phyloP scores from a whole-genome alignment of 2,888 invertebrate species.

The Fissipunctia ypsillon region DNA sequence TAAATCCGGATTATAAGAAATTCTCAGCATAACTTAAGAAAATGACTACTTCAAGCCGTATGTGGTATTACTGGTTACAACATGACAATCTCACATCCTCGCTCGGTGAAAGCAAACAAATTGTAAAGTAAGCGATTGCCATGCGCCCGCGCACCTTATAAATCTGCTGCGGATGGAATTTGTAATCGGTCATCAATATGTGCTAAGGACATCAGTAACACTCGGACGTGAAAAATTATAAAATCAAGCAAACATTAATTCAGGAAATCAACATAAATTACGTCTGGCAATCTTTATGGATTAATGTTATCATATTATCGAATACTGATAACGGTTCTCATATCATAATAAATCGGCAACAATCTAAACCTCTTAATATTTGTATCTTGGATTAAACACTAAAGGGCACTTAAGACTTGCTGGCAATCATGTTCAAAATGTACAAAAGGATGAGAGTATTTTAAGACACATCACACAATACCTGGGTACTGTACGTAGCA shows the following conservation, averaged over 20 bases:
- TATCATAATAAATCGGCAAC: slow-evolving; percentile 26
- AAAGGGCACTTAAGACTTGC: slow-evolving; percentile 20
- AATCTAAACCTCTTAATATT: slow-evolving; percentile 15
- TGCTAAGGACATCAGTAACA: slow-evolving; percentile 55
- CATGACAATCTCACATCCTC: slow-evolving; percentile 77
- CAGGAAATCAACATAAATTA: slow-evolving; percentile 24
- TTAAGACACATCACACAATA: slow-evolving; percentile 68
- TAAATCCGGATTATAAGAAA: slow-evolving; percentile 25
- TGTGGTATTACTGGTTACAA: slow-evolving; percentile 78
- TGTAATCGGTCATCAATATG: slow-evolving; percentile 51
- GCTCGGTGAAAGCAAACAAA: slow-evolving; percentile 86
- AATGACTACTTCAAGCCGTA: slow-evolving; percentile 71
- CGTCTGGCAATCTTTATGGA: slow-evolving; percentile 16
- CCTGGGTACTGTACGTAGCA: slow-evolving; percentile 81
- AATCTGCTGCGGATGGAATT: slow-evolving; percentile 52
- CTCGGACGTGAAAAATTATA: slow-evolving; percentile 37
- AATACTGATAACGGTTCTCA: slow-evolving; percentile 41
- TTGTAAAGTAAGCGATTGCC: slow-evolving; percentile 77
- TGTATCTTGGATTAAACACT: background rate
- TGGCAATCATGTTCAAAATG: slow-evolving; percentile 18
- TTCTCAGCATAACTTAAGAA: slow-evolving; percentile 65
- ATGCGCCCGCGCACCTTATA: slow-evolving; percentile 65
- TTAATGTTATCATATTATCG: slow-evolving; percentile 47
- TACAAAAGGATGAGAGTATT: slow-evolving; percentile 35
- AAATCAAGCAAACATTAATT: slow-evolving; percentile 26